Evolutionary conservation across 2,797 vertebrate species (phyloP), one percentile per base, ranked within the genome.

Genomic region (Pipistrellus pipistrellus): DNA sequence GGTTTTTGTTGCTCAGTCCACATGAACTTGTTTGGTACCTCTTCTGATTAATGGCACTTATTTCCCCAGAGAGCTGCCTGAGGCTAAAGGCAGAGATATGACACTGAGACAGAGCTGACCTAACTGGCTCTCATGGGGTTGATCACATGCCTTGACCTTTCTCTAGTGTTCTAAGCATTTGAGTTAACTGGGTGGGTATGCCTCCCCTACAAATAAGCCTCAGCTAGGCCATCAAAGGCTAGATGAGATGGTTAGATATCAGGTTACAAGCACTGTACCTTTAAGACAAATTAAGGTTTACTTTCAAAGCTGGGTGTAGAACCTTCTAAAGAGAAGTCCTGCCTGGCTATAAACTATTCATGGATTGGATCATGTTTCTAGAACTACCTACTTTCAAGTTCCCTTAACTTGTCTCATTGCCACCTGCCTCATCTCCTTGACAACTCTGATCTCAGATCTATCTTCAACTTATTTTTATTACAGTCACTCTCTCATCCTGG

Each of bases 271-370:
- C 8, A 57, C 73, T 83, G 35, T 91, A 51, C 13, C 82, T 96
- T 97, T 95, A 96, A 96, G 76, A 81, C 8, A 81, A 75, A 30
- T 78, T 73, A 21, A 94, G 9, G 59, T 91, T 95, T 94, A n/a
- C 27, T 88, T 90, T 91, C 68, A 90, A 85, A 85, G 59, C 55
- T 80, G 38, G 4, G 13, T 59, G n/a, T 87, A 44, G n/a, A n/a
- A 51, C 38, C 35, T 85, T 94, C 89, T 95, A 51, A 66, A 88
- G 62, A 82, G 81, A 94, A 91, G 77, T 23, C 21, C 76, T 27
- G 23, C 5, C 2, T 48, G n/a, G 35, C 82, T 88, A 93, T 95
- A 57, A 95, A 91, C 83, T 95, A 96, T 89, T 95, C 84, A 95
- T 85, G 73, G 48, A 57, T 44, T 68, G 53, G 73, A 75, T 95